These are phyloP conservation scores for Litoditis marina DNA, from an alignment of 2,888 invertebrate species.

Conservation along the genomic window DNA sequence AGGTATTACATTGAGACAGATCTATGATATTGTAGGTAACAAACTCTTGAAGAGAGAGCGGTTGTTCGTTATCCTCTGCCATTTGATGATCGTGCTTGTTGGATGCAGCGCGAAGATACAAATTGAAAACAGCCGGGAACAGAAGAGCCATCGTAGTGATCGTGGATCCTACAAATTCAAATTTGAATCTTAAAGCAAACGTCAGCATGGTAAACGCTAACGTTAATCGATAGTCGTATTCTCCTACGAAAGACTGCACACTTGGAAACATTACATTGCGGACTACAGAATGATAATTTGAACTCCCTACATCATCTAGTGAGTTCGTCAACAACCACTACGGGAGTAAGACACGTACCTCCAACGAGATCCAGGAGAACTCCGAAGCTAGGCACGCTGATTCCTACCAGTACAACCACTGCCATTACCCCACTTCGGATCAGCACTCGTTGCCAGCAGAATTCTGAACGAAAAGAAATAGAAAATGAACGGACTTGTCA, in stretches of 20 bases:
- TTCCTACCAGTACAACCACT: slow-evolving; percentile 50
- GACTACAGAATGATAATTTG: too few relatives aligned
- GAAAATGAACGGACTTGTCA: background rate
- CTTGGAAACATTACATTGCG: too few relatives aligned
- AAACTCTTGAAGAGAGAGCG: slow-evolving; percentile 41
- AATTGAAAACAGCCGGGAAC: slow-evolving; percentile 53
- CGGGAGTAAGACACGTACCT: slow-evolving; percentile 6
- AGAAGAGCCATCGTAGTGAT: slow-evolving; percentile 56
- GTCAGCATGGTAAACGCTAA: too few relatives aligned
- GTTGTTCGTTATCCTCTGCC: slow-evolving; percentile 15
- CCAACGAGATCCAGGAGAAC: slow-evolving; percentile 54
- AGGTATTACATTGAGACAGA: too few relatives aligned
- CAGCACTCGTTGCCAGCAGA: slow-evolving; percentile 43
- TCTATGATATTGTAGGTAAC: too few relatives aligned
- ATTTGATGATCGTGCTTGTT: slow-evolving; percentile 33
- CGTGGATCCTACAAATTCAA: slow-evolving; percentile 46
- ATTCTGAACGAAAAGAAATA: slow-evolving; percentile 14
- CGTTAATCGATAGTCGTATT: too few relatives aligned
- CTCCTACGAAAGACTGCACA: too few relatives aligned
- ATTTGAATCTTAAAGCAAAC: too few relatives aligned
- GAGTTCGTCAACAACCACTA: too few relatives aligned
- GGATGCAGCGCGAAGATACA: slow-evolving; percentile 38
- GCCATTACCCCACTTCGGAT: slow-evolving; percentile 49
- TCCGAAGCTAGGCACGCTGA: slow-evolving; percentile 55
- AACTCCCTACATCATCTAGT: too few relatives aligned